Evolutionary conservation across 2,888 invertebrate species (phyloP).

Genomic region (Listrodromus nycthemerus): DNA sequence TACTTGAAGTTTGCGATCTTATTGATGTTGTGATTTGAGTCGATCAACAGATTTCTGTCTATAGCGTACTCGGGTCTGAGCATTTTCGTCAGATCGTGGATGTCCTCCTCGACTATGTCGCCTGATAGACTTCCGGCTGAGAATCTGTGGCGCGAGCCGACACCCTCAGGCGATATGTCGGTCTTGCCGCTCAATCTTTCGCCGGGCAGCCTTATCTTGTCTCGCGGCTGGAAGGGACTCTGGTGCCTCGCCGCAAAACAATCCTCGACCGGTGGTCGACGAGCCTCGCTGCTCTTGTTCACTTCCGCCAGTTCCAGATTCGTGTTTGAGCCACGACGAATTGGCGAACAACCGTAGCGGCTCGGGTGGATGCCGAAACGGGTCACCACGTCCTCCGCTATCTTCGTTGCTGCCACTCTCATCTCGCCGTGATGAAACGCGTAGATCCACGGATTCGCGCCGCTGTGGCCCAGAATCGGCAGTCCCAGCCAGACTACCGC

Average conservation of each 20-base stretch:
- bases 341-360: slow-evolving; percentile 80
- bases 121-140: slow-evolving; percentile 66
- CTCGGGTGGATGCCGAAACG: slow-evolving; percentile 81
- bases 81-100: slow-evolving; percentile 81
- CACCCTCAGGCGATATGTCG: slow-evolving; percentile 79
- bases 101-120: slow-evolving; percentile 79
- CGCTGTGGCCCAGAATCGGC: slow-evolving; percentile 87
- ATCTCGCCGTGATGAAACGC: slow-evolving; percentile 88
- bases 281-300: slow-evolving; percentile 76
- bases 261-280: slow-evolving; percentile 77
- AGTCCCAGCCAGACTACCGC: slow-evolving; percentile 86
- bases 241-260: slow-evolving; percentile 79
- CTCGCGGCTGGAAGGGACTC: slow-evolving; percentile 70
- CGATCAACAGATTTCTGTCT: slow-evolving; percentile 79
- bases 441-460: slow-evolving; percentile 88
- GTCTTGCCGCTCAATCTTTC: slow-evolving; percentile 74
- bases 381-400: slow-evolving; percentile 85
- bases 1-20: slow-evolving; percentile 81
- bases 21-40: slow-evolving; percentile 82
- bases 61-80: slow-evolving; percentile 80
- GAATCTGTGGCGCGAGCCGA: slow-evolving; percentile 65
- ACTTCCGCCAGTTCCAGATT: slow-evolving; percentile 79
- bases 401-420: slow-evolving; percentile 86
- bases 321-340: slow-evolving; percentile 78
- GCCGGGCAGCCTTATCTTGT: slow-evolving; percentile 71